A percentile compares a stretch with the other conserved stretches of the same genome.
Conservation (phyloP, 1,140 invertebrate species). For the Idris sp. region DNA sequence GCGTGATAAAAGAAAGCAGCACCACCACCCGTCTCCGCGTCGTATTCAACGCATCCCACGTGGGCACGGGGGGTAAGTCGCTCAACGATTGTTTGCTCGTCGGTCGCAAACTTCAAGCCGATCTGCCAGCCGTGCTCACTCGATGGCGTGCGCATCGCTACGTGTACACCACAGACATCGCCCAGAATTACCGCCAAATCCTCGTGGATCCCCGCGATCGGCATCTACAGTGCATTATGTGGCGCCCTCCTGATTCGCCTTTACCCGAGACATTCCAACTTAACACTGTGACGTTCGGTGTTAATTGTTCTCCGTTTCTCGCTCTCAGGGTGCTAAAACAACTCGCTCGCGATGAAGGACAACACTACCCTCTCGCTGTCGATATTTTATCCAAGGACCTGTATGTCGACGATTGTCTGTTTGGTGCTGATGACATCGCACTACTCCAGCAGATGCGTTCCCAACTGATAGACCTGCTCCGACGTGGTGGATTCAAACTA, state of each 20-base stretch:
- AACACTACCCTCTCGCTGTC: conserved; percentile 40
- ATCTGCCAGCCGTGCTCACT: background rate
- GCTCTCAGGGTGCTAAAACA: conserved; percentile 48
- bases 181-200: conserved; percentile 32
- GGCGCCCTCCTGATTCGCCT: background rate
- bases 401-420: conserved; percentile 19
- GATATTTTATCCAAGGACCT: background rate
- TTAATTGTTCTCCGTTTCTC: conserved; percentile 49
- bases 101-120: conserved; percentile 17
- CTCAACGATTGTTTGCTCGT: conserved; percentile 2
- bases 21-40: conserved; percentile 11
- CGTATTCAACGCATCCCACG: conserved; percentile 16
- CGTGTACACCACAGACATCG: conserved; percentile 14
- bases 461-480: background rate
- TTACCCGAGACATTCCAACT: background rate
- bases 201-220: conserved; percentile 4
- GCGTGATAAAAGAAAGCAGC: background rate
- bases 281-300: conserved; percentile 7
- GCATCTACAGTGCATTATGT: conserved; percentile 15
- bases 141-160: conserved; percentile 3
- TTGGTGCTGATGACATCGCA: conserved; percentile 10
- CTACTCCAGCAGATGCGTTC: background rate
- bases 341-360: conserved; percentile 40
- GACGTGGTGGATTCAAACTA: conserved; percentile 1
- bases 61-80: background rate